Base-by-base conservation (phyloP, 2,888 invertebrate genomes). In the Polyommatus iphigenia region DNA sequence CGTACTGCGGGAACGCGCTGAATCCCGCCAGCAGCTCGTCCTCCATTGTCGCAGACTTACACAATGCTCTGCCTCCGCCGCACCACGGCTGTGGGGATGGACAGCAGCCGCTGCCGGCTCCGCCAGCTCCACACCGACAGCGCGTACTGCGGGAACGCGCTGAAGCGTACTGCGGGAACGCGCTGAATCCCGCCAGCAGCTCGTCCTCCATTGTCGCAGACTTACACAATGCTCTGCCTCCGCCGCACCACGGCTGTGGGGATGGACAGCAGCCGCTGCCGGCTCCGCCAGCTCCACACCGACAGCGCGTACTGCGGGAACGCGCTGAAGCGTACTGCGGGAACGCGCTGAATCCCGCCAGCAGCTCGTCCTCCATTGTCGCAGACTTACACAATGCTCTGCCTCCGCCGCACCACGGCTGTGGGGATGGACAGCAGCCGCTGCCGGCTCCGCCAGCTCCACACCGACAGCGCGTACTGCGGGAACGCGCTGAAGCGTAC, bases 111-210 rank as follows among this genome's bases (percentile, higher is more conserved):
- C 82, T 95, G 95, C 0, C 94, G 93, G 0, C 93, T 95, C 80
- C 96, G 95, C 96, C 96, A 97, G 84, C 95, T 95, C 96, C 96
- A 97, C 24, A 97, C 90, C 2, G 94, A 94, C 54, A 97, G 80
- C 5, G 90, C 79, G 85, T 95, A 96, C 82, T 92, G 86, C 41
- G 10, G 41, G 5, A 46, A 46, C 5, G 0, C 41, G 41, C 10
- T 4, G 7, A 46, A 46, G 90, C 79, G n/a, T n/a, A n/a, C n/a
- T n/a, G n/a, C n/a, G n/a, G n/a, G n/a, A n/a, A n/a, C n/a, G n/a
- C n/a, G n/a, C n/a, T n/a, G n/a, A n/a, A n/a, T n/a, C n/a, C n/a
- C n/a, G n/a, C n/a, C n/a, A 36, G 36, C 36, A 36, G 36, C 36
- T 36, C 8, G 1, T 57, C 4, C n/a, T n/a, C n/a, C n/a, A n/a